These are phyloP conservation scores for Melanchra persicariae DNA, from an alignment of 2,888 invertebrate genomes.

Conservation along the genomic window DNA sequence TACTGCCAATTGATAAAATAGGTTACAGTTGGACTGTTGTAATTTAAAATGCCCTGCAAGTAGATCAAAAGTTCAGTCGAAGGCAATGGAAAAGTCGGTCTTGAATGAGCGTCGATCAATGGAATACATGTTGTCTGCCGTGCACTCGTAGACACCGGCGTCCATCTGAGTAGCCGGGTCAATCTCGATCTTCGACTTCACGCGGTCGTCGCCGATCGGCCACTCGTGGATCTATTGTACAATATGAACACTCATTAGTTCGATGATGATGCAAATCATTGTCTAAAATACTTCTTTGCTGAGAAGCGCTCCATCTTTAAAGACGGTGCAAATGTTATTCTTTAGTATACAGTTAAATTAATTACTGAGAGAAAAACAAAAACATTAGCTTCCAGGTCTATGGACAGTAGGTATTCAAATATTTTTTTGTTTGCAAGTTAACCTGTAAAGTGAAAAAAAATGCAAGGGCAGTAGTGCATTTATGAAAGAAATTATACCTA, in stretches of 20 bases:
- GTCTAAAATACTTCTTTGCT: neutral
- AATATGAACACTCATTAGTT: conserved; percentile 19
- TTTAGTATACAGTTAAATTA: neutral
- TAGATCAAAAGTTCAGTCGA: conserved; percentile 91
- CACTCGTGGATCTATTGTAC: conserved; percentile 96
- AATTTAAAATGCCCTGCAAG: conserved; percentile 52
- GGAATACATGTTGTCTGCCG: conserved; percentile 98
- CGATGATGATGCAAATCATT: neutral
- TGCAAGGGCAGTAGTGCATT: neutral
- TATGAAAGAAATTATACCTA: conserved; percentile 14
- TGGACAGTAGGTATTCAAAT: too few species aligned
- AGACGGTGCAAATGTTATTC: neutral
- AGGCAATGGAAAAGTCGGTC: conserved; percentile 97
- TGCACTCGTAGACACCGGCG: conserved; percentile 98
- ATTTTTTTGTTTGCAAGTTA: too few species aligned
- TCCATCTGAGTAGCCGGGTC: conserved; percentile 99
- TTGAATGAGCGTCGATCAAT: conserved; percentile 97
- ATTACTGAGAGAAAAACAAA: neutral
- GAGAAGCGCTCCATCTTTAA: neutral
- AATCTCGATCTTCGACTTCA: conserved; percentile 98
- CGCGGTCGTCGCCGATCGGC: conserved; percentile 95
- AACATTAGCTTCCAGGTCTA: neutral
- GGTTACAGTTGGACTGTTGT: conserved; percentile 10
- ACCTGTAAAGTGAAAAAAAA: too few species aligned
- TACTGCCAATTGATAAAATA: conserved; percentile 9